Conservation (phyloP, 2,888 invertebrate species). For the Flexamia atlantica region DNA sequence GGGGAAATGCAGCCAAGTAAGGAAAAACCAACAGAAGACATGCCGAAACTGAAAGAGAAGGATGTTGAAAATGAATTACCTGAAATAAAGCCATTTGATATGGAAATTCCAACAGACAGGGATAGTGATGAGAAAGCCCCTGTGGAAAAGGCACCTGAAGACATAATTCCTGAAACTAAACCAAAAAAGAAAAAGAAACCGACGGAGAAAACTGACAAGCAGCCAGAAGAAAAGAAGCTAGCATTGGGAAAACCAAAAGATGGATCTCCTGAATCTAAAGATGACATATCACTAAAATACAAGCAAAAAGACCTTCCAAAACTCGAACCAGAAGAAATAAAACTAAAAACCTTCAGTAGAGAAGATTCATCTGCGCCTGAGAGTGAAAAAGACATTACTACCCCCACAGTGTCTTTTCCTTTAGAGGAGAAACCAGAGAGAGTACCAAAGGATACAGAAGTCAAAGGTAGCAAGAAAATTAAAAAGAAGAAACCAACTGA, state of each 20-base stretch:
- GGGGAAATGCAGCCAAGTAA: conserved; percentile 64
- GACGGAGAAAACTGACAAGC: conserved; percentile 42
- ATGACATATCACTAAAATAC: conserved; percentile 73
- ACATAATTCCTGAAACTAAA: conserved; percentile 33
- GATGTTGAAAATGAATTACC: background rate
- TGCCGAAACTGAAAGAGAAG: conserved; percentile 13
- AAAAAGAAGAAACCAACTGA: conserved; percentile 60
- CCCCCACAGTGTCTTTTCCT: background rate
- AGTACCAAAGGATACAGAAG: background rate
- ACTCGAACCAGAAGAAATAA: conserved; percentile 73
- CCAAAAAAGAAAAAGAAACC: conserved; percentile 16
- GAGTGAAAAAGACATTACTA: conserved; percentile 68
- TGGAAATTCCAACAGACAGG: background rate
- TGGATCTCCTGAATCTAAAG: conserved; percentile 70
- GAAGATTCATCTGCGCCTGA: conserved; percentile 72
- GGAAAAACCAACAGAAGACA: conserved; percentile 73
- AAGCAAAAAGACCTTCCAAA: conserved; percentile 73
- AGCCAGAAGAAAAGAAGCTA: conserved; percentile 66
- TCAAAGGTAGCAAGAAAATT: conserved; percentile 51
- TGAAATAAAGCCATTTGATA: background rate
- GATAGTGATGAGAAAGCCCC: conserved; percentile 71
- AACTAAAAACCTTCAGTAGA: conserved; percentile 73
- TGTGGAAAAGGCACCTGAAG: conserved; percentile 71
- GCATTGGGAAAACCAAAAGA: conserved; percentile 69
- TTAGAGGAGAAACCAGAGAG: background rate